phyloP scores from a whole-genome alignment of 2,888 invertebrate genomes.

The Agriopis aurantiaria region DNA sequence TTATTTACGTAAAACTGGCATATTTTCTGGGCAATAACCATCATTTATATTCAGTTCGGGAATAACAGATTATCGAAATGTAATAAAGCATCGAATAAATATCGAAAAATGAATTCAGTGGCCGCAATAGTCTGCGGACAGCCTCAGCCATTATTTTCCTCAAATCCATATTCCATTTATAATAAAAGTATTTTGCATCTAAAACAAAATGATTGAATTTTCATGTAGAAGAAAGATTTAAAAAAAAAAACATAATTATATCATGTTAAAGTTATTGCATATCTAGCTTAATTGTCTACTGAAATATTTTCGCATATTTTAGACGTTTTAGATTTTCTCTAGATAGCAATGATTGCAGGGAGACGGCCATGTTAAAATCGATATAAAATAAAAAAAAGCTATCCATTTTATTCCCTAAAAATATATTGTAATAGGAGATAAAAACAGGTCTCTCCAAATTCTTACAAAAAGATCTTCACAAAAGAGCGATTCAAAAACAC shows the following conservation, averaged over 20 bases:
- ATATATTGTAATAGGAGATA: background rate
- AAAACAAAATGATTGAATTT: background rate
- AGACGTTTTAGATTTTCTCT: too few relatives aligned
- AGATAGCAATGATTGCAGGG: too few relatives aligned
- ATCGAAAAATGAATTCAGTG: slow-evolving; percentile 69
- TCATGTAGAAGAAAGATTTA: background rate
- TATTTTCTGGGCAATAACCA: slow-evolving; percentile 18
- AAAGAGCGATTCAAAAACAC: slow-evolving; percentile 16
- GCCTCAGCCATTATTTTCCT: slow-evolving; percentile 65
- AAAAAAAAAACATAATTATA: too few relatives aligned
- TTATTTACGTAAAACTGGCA: slow-evolving; percentile 12
- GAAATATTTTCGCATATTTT: too few relatives aligned
- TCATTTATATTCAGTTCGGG: slow-evolving; percentile 59
- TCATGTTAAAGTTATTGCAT: too few relatives aligned
- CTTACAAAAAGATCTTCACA: slow-evolving; percentile 10
- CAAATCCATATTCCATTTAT: background rate
- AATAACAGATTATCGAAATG: slow-evolving; percentile 69
- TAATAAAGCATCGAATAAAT: slow-evolving; percentile 58
- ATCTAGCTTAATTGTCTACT: too few relatives aligned
- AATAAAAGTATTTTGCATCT: background rate
- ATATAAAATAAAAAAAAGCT: background rate
- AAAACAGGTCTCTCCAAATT: slow-evolving; percentile 9
- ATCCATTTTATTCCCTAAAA: background rate
- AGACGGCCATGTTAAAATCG: too few relatives aligned
- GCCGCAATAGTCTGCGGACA: slow-evolving; percentile 70